Evolutionary conservation across 2,888 invertebrate genomes (phyloP).

Genomic region (Meiosimyza platycephala): DNA sequence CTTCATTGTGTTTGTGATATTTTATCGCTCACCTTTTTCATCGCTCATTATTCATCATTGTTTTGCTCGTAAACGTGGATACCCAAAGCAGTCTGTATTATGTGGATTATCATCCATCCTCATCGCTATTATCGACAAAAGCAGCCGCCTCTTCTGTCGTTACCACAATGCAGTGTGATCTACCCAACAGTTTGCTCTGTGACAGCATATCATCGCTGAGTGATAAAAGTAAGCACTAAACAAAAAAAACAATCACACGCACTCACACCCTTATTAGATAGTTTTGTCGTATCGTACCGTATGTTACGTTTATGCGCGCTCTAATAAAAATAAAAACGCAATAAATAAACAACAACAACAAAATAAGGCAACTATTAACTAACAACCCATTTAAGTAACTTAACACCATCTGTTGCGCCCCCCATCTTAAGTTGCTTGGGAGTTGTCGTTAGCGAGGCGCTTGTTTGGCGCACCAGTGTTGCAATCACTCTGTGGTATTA

Average conservation of each 20-base stretch:
- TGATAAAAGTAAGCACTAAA: conserved; percentile 52
- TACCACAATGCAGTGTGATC: conserved; percentile 52
- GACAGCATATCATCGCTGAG: conserved; percentile 52
- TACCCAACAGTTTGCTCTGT: conserved; percentile 52
- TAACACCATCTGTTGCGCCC: too few relatives aligned
- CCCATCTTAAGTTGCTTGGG: too few relatives aligned
- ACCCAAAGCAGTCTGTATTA: conserved; percentile 47
- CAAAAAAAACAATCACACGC: not conserved
- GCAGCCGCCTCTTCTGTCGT: conserved; percentile 25
- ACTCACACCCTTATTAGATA: not conserved
- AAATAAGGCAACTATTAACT: not conserved
- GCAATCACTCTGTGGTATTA: too few relatives aligned
- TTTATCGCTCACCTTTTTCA: too few relatives aligned
- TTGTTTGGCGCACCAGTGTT: too few relatives aligned
- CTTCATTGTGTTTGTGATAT: too few relatives aligned
- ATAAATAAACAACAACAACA: not conserved
- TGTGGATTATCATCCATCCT: conserved; percentile 47
- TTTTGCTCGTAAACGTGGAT: conserved; percentile 43
- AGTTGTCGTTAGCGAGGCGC: too few relatives aligned
- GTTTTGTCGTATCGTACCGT: too few relatives aligned
- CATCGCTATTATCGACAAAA: conserved; percentile 33
- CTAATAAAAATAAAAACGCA: too few relatives aligned
- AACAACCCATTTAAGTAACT: not conserved
- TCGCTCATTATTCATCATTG: conserved; percentile 8
- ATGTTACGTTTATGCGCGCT: too few relatives aligned